phyloP scores from a whole-genome alignment of 2,113 vertebrate genomes.

The Larimichthys polyactis region DNA sequence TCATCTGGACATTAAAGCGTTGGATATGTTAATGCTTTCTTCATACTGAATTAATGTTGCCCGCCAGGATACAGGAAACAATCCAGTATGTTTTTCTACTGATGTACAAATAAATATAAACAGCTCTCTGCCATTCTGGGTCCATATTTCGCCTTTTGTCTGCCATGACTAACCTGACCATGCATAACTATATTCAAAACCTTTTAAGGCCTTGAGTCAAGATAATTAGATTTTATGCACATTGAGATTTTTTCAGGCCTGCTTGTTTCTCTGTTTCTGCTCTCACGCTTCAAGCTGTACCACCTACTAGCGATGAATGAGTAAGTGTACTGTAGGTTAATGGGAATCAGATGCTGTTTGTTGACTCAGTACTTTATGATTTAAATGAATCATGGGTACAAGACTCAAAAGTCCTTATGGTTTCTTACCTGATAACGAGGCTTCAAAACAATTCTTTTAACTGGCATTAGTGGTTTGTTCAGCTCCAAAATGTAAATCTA shows the following conservation, averaged over 20 bases:
- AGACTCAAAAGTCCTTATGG: no score
- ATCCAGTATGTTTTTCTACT: background rate
- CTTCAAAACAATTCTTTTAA: background rate
- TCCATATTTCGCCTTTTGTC: background rate
- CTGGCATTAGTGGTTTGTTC: background rate
- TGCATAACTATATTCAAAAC: background rate
- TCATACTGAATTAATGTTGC: background rate
- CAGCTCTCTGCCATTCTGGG: background rate
- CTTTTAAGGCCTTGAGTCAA: background rate
- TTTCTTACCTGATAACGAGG: background rate
- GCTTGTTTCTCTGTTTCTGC: background rate
- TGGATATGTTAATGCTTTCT: background rate
- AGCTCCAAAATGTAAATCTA: background rate
- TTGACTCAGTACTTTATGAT: background rate
- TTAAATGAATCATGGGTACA: background rate
- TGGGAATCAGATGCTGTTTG: constrained; percentile 13
- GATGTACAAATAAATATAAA: background rate
- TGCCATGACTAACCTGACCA: background rate
- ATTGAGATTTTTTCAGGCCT: background rate
- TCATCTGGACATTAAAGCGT: background rate
- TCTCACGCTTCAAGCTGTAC: background rate
- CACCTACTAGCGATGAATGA: background rate
- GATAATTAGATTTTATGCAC: background rate
- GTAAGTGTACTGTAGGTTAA: background rate
- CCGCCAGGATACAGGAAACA: background rate